Percentiles rank a stretch among this genome's conserved stretches.
Conservation (phyloP, 2,888 invertebrate genomes). For the Gymnocheta viridis region DNA sequence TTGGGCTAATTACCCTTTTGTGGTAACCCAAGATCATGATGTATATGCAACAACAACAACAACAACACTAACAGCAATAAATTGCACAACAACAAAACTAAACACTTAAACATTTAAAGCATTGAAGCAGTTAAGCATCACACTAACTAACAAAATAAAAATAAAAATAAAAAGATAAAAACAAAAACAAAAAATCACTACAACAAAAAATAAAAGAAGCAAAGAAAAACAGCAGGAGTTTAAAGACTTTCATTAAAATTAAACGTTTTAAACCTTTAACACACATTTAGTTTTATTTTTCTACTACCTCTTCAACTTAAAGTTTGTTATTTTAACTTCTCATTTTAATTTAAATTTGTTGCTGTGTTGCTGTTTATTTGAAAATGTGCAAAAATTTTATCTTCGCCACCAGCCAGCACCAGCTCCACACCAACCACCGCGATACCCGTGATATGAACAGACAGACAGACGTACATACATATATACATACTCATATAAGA, state of each 20-base stretch:
- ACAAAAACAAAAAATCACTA: background rate
- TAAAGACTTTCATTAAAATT: constrained; percentile 72
- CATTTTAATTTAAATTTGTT: constrained; percentile 58
- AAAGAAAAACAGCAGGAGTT: constrained; percentile 66
- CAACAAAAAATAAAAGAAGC: background rate
- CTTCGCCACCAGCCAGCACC: constrained; percentile 62
- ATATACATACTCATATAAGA: background rate
- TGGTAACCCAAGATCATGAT: constrained; percentile 74
- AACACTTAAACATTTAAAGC: constrained; percentile 41
- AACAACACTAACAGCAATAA: background rate
- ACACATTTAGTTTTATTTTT: constrained; percentile 72
- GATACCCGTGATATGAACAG: constrained; percentile 32
- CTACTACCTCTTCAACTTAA: constrained; percentile 14
- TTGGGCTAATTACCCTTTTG: constrained; percentile 80
- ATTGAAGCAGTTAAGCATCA: constrained; percentile 53
- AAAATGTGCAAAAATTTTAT: constrained; percentile 68
- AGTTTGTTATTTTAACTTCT: constrained; percentile 41
- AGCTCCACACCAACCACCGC: constrained; percentile 42
- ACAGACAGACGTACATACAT: background rate
- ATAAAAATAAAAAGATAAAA: background rate
- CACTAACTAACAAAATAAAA: constrained; percentile 2
- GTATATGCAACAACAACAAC: constrained; percentile 17
- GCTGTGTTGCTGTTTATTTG: constrained; percentile 60
- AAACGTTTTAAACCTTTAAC: constrained; percentile 77
- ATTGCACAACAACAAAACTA: constrained; percentile 8